These are phyloP conservation scores for Eunapius fragilis DNA, from an alignment of 37 sponge, comb jelly and placozoan genomes.

Conservation along the genomic window DNA sequence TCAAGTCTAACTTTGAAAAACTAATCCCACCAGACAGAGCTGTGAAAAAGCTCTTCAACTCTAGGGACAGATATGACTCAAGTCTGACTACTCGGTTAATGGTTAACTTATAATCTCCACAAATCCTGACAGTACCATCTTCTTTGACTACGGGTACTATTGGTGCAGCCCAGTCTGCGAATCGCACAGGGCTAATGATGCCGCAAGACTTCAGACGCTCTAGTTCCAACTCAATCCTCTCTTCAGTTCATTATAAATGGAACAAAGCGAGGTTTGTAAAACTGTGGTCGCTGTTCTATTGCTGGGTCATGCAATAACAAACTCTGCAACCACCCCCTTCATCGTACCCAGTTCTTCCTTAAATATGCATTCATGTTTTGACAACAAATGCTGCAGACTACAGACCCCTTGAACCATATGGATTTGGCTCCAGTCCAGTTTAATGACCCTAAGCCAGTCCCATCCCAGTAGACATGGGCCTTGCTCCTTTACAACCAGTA, in stretches of 20 bases:
- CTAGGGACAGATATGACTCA: constrained; percentile 44
- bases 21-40: background rate
- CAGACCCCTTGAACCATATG: background rate
- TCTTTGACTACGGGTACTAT: constrained; percentile 51
- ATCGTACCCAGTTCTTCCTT: background rate
- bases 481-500: background rate
- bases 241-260: constrained; percentile 1
- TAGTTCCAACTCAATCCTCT: background rate
- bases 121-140: constrained; percentile 43
- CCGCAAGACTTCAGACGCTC: constrained; percentile 14
- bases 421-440: background rate
- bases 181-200: constrained; percentile 19
- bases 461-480: background rate
- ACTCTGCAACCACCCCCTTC: constrained; percentile 4
- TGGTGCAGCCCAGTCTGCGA: constrained; percentile 48
- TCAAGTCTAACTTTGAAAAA: constrained; percentile 17
- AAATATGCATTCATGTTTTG: background rate
- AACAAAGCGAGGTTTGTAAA: constrained; percentile 1
- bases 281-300: constrained; percentile 2
- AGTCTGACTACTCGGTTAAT: constrained; percentile 16
- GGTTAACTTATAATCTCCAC: constrained; percentile 56
- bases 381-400: background rate
- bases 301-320: background rate
- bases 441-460: background rate
- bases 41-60: constrained; percentile 46